phyloP scores from a whole-genome alignment of 1,140 invertebrate genomes.

The Trachelipus rathkii region DNA sequence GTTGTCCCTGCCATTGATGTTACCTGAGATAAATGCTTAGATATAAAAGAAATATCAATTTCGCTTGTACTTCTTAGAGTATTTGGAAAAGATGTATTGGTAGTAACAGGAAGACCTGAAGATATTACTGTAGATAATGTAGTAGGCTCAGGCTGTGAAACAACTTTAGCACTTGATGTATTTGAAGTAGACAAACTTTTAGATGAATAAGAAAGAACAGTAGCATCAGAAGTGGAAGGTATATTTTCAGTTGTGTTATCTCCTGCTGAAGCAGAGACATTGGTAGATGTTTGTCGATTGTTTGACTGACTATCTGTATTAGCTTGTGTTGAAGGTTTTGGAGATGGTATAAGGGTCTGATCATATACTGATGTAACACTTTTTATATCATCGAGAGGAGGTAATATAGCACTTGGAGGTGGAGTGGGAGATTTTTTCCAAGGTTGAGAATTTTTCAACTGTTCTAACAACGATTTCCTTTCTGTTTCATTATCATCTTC shows the following conservation, averaged over 20 bases:
- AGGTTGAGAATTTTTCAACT: constrained; percentile 71
- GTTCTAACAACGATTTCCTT: constrained; percentile 62
- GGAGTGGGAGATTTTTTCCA: constrained; percentile 64
- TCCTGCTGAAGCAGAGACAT: neutral
- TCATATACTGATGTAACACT: neutral
- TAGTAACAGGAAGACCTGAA: neutral
- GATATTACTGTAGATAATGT: neutral
- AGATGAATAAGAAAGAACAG: neutral
- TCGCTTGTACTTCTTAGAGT: neutral
- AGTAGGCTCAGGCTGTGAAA: no score
- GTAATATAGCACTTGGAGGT: constrained; percentile 48
- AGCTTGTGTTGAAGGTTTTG: neutral
- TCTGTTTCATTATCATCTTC: constrained; percentile 52
- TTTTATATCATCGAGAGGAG: neutral
- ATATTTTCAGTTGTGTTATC: neutral
- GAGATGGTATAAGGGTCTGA: neutral
- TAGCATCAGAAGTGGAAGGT: neutral
- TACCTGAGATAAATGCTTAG: neutral
- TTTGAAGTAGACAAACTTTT: neutral
- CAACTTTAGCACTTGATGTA: no score
- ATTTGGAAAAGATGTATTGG: neutral
- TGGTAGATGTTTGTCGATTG: neutral
- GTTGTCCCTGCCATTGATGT: neutral
- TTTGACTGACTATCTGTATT: neutral
- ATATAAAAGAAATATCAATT: constrained; percentile 1